Evolutionary conservation across 2,113 vertebrate species (phyloP), one percentile per base, ranked within the genome.

Genomic region (Dryoscopus gambensis): DNA sequence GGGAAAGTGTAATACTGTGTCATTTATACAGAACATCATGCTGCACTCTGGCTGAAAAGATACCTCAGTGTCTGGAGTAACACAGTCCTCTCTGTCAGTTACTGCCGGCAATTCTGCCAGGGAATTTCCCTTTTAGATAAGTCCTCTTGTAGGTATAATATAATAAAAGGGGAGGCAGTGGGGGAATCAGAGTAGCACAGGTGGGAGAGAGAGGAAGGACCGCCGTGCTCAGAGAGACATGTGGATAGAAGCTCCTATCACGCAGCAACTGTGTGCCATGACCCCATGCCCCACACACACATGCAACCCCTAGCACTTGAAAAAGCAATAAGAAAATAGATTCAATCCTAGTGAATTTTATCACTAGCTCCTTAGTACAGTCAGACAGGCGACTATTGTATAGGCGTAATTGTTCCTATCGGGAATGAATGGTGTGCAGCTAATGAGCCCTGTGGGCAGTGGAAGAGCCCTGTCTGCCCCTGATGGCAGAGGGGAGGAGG

Each of bases 221-320:
- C 0, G 0, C 67, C 57, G 3, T 24, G 33, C 18, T 23, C 30
- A 39, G 31, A 2, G 24, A 39, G n/a, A 68, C 13, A 13, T 1
- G 0, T 2, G 22, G 60, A 5, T 2, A 30, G 46, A 35, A 31
- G 47, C 35, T 64, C 37, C 0, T 1, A 31, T 17, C 1, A 2
- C 47, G 60, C 60, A 75, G 65, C 33, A 6, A 1, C 31, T 42
- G 30, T 2, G 0, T 69, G 53, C 40, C 62, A 15, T 27, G n/a
- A 23, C 30, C 16, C 35, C 62, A 7, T 44, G 17, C 24, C 27
- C 78, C 28, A 1, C 16, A 18, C 35, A 31, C 7, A 11, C 5
- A 1, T 5, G 6, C 5, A 53, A 49, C 6, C 22, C 64, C 82
- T 37, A 49, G 47, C 28, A 60, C 42, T 59, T 42, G 20, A 47